Conservation (phyloP, 2,797 vertebrate species). For the Rhodeus uyekii region DNA sequence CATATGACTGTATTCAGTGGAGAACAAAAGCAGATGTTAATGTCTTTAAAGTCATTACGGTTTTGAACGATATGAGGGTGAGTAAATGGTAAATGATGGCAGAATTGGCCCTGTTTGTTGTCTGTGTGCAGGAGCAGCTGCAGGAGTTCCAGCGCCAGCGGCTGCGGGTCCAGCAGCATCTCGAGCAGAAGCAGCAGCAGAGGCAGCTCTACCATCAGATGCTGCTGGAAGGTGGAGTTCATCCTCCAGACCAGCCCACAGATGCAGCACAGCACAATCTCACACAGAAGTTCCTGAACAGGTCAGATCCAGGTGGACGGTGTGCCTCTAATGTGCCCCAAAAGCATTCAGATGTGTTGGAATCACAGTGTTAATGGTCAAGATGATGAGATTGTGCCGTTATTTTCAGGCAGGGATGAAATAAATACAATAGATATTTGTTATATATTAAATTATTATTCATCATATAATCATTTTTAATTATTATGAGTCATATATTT, state of each 20-base stretch:
- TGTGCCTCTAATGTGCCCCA: neutral
- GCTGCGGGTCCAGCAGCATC: constrained; percentile 92
- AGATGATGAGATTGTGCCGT: neutral
- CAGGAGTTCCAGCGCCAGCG: constrained; percentile 96
- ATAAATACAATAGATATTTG: neutral
- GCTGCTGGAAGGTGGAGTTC: constrained; percentile 94
- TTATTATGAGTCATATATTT: too few species aligned
- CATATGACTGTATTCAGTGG: too few species aligned
- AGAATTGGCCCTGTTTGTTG: neutral
- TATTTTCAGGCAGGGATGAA: neutral
- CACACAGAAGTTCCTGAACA: constrained; percentile 95
- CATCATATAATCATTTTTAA: neutral
- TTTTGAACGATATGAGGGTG: too few species aligned
- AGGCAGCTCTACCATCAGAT: constrained; percentile 95
- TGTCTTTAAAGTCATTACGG: too few species aligned
- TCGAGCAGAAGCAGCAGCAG: constrained; percentile 96
- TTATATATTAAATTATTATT: neutral
- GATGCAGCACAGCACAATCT: constrained; percentile 87
- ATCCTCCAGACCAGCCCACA: constrained; percentile 81
- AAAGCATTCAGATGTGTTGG: neutral
- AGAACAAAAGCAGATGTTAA: too few species aligned
- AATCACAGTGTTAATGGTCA: neutral
- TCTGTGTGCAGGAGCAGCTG: constrained; percentile 77
- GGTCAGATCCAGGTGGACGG: constrained; percentile 62
- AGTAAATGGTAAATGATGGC: too few species aligned